These are phyloP conservation scores for Cydia splendana DNA, from an alignment of 1,140 invertebrate genomes.

Conservation along the genomic window DNA sequence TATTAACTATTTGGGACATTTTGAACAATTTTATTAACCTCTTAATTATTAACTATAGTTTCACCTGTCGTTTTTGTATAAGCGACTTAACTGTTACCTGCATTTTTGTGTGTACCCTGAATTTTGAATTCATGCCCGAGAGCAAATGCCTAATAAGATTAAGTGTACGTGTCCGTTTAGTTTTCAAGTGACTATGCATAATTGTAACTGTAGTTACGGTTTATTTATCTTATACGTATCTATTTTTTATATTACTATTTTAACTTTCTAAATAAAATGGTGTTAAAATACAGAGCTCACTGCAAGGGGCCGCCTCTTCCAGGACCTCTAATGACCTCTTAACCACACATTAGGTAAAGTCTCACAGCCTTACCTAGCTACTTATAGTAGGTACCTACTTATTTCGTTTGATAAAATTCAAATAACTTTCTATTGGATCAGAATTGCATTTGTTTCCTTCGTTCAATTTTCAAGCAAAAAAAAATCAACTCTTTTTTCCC, in stretches of 20 bases:
- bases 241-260: constrained; percentile 49
- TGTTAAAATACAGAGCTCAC: not conserved
- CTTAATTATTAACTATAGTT: not conserved
- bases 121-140: constrained; percentile 22
- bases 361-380: too few species aligned
- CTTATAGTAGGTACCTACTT: too few species aligned
- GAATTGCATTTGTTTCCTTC: too few species aligned
- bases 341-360: too few species aligned
- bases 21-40: constrained; percentile 6
- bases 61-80: constrained; percentile 9
- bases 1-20: constrained; percentile 7
- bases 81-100: constrained; percentile 16
- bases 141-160: constrained; percentile 58
- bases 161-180: constrained; percentile 53
- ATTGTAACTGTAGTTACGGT: constrained; percentile 41
- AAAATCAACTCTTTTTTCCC: too few species aligned
- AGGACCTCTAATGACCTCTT: too few species aligned
- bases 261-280: constrained; percentile 46
- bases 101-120: constrained; percentile 14
- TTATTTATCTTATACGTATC: constrained; percentile 61
- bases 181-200: constrained; percentile 65
- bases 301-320: not conserved
- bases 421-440: too few species aligned
- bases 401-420: too few species aligned
- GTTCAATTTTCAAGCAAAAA: too few species aligned